These are phyloP conservation scores for Eulemur rufifrons DNA, from an alignment of 2,113 vertebrate species.

Conservation along the genomic window DNA sequence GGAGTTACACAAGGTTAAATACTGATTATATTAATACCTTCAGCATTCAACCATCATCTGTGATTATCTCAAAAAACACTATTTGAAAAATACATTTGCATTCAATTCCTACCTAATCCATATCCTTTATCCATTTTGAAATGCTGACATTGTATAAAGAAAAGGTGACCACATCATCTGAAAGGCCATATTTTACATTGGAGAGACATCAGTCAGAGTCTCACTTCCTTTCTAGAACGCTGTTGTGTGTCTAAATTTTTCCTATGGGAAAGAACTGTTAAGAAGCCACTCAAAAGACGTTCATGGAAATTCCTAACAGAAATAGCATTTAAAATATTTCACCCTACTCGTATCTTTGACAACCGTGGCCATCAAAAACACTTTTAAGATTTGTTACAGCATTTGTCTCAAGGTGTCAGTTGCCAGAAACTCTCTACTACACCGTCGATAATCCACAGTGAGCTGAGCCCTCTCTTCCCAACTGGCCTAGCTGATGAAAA, in stretches of 20 bases:
- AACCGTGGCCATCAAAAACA: constrained; percentile 22
- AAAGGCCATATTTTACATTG: constrained; percentile 55
- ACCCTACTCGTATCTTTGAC: not conserved
- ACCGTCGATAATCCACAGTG: not conserved
- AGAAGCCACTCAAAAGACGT: constrained; percentile 25
- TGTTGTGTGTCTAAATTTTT: constrained; percentile 42
- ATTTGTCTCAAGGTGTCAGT: not conserved
- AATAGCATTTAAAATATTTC: constrained; percentile 20
- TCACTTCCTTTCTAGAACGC: constrained; percentile 37
- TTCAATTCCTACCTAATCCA: constrained; percentile 58
- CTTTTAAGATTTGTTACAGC: not conserved
- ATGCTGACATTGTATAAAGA: constrained; percentile 58
- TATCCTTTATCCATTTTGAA: constrained; percentile 57
- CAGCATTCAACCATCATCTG: constrained; percentile 53
- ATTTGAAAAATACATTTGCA: constrained; percentile 68
- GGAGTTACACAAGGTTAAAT: constrained; percentile 56
- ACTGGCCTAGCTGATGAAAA: not conserved
- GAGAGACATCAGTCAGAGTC: constrained; percentile 29
- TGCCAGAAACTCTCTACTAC: constrained; percentile 15
- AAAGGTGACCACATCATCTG: constrained; percentile 56
- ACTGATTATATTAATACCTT: constrained; percentile 42
- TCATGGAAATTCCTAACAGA: constrained; percentile 30
- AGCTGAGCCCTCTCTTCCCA: not conserved
- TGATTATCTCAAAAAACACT: not conserved
- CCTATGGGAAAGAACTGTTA: not conserved